These are phyloP conservation scores for Athene cunicularia DNA, from an alignment of 2,113 vertebrate species.

Conservation along the genomic window DNA sequence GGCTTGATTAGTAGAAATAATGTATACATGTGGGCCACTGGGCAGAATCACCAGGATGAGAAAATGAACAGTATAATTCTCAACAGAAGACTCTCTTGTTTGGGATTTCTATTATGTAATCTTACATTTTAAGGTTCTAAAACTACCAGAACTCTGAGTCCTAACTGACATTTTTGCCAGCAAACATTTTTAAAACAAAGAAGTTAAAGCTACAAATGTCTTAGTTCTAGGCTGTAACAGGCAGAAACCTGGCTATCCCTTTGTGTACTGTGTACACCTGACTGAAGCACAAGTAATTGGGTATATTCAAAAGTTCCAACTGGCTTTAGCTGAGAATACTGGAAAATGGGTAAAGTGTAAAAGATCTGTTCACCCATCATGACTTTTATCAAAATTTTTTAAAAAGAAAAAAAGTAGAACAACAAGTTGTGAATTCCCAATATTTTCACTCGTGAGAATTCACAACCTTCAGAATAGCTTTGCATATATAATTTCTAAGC, in stretches of 20 bases:
- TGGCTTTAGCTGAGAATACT: neutral
- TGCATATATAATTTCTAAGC: neutral
- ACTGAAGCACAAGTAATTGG: neutral
- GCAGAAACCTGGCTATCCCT: neutral
- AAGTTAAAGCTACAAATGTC: neutral
- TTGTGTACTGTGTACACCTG: neutral
- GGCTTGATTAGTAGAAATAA: constrained; percentile 15
- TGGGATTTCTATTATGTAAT: neutral
- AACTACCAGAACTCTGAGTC: neutral
- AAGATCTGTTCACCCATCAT: neutral
- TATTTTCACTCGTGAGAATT: neutral
- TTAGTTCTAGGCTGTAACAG: neutral
- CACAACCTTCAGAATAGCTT: neutral
- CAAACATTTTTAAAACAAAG: neutral
- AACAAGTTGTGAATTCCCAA: neutral
- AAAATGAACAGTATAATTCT: neutral
- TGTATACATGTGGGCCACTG: neutral
- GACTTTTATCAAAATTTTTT: neutral
- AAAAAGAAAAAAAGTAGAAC: neutral
- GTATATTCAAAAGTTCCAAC: neutral
- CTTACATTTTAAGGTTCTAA: neutral
- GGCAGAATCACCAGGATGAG: neutral
- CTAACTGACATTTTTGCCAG: neutral
- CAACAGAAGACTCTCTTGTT: neutral
- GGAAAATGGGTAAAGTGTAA: accelerated